A percentile compares a stretch with the other conserved stretches of the same genome.
Conservation (phyloP, 2,797 vertebrate genomes). For the Pangasius djambal region DNA sequence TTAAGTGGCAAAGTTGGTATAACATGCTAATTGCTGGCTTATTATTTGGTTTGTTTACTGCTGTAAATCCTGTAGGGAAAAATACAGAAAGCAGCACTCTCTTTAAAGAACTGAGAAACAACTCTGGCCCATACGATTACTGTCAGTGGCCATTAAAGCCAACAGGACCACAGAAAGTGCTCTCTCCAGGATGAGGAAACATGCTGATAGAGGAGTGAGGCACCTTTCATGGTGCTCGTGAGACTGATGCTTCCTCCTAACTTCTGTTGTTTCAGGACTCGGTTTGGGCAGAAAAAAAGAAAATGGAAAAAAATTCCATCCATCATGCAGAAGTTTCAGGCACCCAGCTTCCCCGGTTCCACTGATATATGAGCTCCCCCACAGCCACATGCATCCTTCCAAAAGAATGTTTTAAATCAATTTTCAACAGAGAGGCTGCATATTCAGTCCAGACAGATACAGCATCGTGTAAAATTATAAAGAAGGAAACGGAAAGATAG, state of each 20-base stretch:
- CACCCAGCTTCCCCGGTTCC: background rate
- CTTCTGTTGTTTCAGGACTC: background rate
- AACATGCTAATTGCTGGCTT: background rate
- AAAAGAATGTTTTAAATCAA: conserved; percentile 44
- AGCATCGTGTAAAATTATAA: background rate
- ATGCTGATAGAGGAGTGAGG: background rate
- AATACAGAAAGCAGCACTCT: background rate
- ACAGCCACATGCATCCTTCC: conserved; percentile 26
- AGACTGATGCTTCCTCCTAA: background rate
- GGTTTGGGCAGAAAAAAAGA: background rate
- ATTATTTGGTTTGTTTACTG: background rate
- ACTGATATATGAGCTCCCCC: background rate
- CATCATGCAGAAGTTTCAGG: conserved; percentile 40
- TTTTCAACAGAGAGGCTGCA: conserved; percentile 22
- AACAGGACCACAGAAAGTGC: conserved; percentile 25
- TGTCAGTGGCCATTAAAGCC: conserved; percentile 2
- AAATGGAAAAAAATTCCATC: conserved; percentile 25
- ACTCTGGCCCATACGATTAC: background rate
- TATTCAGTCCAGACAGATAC: conserved; percentile 23
- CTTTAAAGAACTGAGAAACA: background rate
- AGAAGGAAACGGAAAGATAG: background rate
- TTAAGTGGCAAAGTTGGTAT: background rate
- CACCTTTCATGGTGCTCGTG: background rate
- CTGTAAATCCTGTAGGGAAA: background rate
- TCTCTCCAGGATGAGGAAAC: conserved; percentile 34